These are phyloP conservation scores for Darevskia mixta DNA, from an alignment of 2,797 vertebrate species.

Conservation along the genomic window DNA sequence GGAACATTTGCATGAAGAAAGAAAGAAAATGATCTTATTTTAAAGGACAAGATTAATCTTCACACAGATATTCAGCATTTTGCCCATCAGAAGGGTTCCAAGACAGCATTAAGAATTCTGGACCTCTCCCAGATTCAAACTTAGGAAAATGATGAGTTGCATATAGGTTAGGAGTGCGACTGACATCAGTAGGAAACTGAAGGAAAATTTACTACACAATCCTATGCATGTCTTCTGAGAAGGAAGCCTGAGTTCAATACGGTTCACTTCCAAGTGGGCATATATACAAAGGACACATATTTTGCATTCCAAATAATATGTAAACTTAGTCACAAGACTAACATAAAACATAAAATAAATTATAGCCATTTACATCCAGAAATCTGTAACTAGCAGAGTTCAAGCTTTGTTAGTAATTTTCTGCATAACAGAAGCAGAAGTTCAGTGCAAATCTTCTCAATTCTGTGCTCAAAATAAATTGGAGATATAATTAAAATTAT, in stretches of 20 bases:
- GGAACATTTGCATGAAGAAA: conserved; percentile 42
- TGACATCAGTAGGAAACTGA: background rate
- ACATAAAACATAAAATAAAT: background rate
- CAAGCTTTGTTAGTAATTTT: background rate
- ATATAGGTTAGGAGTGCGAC: background rate
- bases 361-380: background rate
- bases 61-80: conserved; percentile 1
- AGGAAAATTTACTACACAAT: background rate
- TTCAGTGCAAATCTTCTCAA: background rate
- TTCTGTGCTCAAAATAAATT: background rate
- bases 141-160: background rate
- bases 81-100: conserved; percentile 20
- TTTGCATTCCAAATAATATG: too few species aligned
- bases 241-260: background rate
- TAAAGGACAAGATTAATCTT: background rate
- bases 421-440: background rate
- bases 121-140: conserved; percentile 1
- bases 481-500: background rate
- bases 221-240: background rate
- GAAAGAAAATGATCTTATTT: conserved; percentile 40
- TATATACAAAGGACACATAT: too few species aligned
- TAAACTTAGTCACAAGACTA: too few species aligned
- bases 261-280: too few species aligned
- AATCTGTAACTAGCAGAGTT: background rate
- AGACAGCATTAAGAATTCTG: conserved; percentile 10